These are phyloP conservation scores for Ptilorrhoa leucosticta DNA, from an alignment of 2,113 vertebrate genomes.

Conservation along the genomic window DNA sequence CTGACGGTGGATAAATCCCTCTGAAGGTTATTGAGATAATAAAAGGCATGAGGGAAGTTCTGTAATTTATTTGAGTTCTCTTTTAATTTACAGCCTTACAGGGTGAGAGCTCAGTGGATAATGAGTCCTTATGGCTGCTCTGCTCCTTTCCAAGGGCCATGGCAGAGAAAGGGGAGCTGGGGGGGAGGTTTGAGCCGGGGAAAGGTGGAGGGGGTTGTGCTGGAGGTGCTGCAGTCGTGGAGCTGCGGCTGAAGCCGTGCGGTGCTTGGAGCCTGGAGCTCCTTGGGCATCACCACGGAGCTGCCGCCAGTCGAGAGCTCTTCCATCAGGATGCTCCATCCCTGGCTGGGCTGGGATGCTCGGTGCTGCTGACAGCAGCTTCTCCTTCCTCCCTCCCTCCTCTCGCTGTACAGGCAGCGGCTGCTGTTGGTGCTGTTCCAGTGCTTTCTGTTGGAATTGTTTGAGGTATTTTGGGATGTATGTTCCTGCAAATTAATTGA, in stretches of 20 bases:
- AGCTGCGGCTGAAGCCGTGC: not conserved
- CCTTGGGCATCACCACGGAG: not conserved
- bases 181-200: not conserved
- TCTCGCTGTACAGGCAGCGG: rapidly evolving
- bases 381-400: not conserved
- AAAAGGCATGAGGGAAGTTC: conserved; percentile 41
- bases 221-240: not conserved
- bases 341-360: not conserved
- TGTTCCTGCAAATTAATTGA: not conserved
- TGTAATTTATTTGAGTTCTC: conserved; percentile 21
- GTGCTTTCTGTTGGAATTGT: not conserved
- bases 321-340: not conserved
- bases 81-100: conserved; percentile 12
- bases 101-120: not conserved
- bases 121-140: not conserved
- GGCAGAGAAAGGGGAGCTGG: not conserved
- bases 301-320: rapidly evolving
- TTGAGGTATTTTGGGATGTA: not conserved
- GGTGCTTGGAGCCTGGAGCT: not conserved
- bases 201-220: not conserved
- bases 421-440: not conserved
- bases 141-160: not conserved
- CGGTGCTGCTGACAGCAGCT: not conserved
- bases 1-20: conserved; percentile 41
- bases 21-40: conserved; percentile 65